These are phyloP conservation scores for Thamnophis sirtalis DNA, from an alignment of 2,113 vertebrate species.

Conservation along the genomic window DNA sequence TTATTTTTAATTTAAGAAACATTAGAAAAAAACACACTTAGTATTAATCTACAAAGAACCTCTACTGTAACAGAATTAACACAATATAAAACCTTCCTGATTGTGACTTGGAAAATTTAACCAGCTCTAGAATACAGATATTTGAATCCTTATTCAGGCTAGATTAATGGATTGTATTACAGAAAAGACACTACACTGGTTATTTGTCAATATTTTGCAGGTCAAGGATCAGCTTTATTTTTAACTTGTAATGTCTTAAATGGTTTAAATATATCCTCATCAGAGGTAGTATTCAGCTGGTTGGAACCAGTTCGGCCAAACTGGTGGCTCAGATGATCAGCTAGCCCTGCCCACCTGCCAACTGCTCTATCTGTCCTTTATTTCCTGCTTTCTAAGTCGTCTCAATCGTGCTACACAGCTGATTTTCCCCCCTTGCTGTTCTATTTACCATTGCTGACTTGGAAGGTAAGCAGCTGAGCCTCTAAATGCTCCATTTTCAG, in stretches of 20 bases:
- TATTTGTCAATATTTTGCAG: not conserved
- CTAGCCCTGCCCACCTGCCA: no score
- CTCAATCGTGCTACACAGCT: no score
- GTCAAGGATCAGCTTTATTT: not conserved
- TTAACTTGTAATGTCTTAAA: not conserved
- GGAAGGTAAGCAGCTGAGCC: no score
- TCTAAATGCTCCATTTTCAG: no score
- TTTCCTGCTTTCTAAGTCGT: no score
- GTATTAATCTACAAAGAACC: not conserved
- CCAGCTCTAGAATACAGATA: not conserved
- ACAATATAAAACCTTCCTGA: not conserved
- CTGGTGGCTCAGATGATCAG: no score
- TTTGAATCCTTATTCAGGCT: not conserved
- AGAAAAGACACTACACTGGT: not conserved
- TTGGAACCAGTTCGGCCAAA: no score
- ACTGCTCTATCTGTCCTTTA: no score
- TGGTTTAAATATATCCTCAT: not conserved
- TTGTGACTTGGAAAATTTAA: not conserved
- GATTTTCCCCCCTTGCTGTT: no score
- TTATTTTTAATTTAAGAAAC: conserved; percentile 35
- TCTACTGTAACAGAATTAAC: not conserved
- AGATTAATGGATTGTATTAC: not conserved
- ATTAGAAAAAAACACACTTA: not conserved
- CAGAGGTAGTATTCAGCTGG: no score
- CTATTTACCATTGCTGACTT: no score